A percentile compares a stretch with the other conserved stretches of the same genome.
Conservation (phyloP, 2,113 vertebrate genomes). For the Grallaria varia region DNA sequence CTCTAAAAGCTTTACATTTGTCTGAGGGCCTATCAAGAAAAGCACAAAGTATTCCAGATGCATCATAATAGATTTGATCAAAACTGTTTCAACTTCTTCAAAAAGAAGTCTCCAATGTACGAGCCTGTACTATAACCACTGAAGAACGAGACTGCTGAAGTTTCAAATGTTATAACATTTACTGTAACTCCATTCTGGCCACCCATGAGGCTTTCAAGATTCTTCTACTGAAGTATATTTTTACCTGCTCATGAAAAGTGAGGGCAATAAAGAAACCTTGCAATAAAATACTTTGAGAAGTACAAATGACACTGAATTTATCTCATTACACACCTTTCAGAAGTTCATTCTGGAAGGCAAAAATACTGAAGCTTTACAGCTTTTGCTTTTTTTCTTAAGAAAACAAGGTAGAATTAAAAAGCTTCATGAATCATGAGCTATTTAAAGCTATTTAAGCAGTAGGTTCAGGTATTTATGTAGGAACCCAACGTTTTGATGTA, state of each 20-base stretch:
- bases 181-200: neutral
- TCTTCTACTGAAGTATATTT: neutral
- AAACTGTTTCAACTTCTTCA: neutral
- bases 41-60: neutral
- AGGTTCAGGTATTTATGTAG: neutral
- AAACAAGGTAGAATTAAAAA: neutral
- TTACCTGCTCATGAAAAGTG: neutral
- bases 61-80: neutral
- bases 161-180: neutral
- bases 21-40: neutral
- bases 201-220: neutral
- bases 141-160: neutral
- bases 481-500: neutral
- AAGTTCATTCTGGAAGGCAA: neutral
- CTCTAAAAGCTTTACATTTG: neutral
- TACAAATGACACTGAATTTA: neutral
- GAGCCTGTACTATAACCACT: neutral
- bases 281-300: neutral
- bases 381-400: neutral
- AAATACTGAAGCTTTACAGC: neutral
- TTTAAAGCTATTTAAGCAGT: neutral
- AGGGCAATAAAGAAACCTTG: neutral
- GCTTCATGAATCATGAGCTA: neutral
- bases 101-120: neutral
- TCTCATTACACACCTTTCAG: neutral